phyloP scores from a whole-genome alignment of 2,113 vertebrate genomes.

The Erinaceus europaeus region DNA sequence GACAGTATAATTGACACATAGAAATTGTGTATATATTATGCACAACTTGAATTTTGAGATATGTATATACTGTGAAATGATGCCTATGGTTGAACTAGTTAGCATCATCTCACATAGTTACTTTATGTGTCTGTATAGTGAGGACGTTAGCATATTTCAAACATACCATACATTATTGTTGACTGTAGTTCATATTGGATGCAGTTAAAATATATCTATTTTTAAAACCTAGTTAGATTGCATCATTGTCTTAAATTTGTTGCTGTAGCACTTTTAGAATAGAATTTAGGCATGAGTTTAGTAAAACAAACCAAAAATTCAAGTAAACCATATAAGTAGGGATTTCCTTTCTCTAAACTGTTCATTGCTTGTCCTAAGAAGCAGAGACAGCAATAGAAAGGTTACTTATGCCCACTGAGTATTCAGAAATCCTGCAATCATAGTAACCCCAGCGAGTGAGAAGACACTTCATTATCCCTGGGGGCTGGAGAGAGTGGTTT shows the following conservation, averaged over 20 bases:
- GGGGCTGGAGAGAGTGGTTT: slow-evolving; percentile 44
- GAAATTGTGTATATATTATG: background rate
- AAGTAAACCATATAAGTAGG: background rate
- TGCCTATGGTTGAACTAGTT: background rate
- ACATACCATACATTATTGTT: background rate
- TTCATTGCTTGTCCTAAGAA: slow-evolving; percentile 33
- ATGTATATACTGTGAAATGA: background rate
- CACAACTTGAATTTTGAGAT: background rate
- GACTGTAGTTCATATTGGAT: too few species aligned
- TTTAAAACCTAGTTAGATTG: background rate
- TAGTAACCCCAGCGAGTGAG: slow-evolving; percentile 55
- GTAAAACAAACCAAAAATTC: too few species aligned
- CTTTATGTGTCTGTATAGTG: background rate
- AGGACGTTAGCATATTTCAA: background rate
- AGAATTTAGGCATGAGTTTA: background rate
- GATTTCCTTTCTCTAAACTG: slow-evolving; percentile 51
- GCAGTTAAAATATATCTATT: too few species aligned
- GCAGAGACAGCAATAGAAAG: slow-evolving; percentile 58
- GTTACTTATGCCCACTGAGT: slow-evolving; percentile 52
- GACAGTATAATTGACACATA: background rate
- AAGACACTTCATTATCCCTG: slow-evolving; percentile 60
- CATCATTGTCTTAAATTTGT: background rate
- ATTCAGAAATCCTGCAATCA: slow-evolving; percentile 55
- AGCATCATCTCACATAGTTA: background rate
- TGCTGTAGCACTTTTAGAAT: background rate